Conservation (phyloP, 2,888 invertebrate species). For the Ornithoptera alexandrae region DNA sequence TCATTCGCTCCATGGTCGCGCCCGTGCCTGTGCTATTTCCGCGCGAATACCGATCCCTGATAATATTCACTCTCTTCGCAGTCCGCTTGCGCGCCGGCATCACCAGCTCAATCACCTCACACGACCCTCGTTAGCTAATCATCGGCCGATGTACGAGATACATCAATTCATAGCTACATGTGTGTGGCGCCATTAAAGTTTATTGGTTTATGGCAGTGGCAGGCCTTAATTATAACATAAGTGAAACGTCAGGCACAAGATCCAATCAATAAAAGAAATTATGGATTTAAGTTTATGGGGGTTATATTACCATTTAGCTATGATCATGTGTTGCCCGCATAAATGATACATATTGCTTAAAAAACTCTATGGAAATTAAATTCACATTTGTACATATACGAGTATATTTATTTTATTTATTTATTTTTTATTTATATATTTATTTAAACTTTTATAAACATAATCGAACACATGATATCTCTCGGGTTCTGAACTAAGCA, state of each 20-base stretch:
- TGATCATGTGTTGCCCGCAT: too few relatives aligned
- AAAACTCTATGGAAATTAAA: too few relatives aligned
- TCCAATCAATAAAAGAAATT: too few relatives aligned
- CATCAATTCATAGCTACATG: conserved; percentile 1
- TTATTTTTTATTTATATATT: too few relatives aligned
- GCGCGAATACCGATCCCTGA: conserved; percentile 43
- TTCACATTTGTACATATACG: too few relatives aligned
- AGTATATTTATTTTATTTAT: too few relatives aligned
- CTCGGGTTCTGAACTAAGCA: too few relatives aligned
- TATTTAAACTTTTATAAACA: too few relatives aligned
- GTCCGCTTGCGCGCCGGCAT: conserved; percentile 32
- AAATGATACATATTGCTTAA: too few relatives aligned
- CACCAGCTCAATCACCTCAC: conserved; percentile 31
- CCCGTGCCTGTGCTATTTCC: conserved; percentile 42
- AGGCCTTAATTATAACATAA: background rate
- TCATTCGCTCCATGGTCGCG: conserved; percentile 23
- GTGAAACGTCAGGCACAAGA: background rate
- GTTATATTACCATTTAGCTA: too few relatives aligned
- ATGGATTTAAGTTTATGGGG: too few relatives aligned
- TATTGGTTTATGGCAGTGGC: background rate
- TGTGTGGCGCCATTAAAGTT: background rate
- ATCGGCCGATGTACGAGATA: conserved; percentile 1
- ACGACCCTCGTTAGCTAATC: conserved; percentile 14
- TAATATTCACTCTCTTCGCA: conserved; percentile 33
- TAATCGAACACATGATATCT: too few relatives aligned